Conservation (phyloP, 1,140 invertebrate genomes). For the Potamilus streckersoni region DNA sequence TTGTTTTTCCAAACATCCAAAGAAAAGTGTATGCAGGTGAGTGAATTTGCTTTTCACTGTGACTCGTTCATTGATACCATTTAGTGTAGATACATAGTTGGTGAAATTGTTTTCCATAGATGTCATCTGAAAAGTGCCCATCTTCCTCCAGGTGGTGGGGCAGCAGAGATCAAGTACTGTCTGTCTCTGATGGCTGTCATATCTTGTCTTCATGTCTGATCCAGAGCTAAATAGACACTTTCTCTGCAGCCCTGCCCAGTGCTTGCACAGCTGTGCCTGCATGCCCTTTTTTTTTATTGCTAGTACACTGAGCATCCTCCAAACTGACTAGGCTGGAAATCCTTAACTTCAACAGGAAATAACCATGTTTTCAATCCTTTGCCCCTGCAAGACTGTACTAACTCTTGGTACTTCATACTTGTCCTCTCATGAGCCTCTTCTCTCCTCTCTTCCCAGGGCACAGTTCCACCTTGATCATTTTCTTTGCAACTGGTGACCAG, state of each 20-base stretch:
- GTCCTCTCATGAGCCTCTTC: slow-evolving; percentile 19
- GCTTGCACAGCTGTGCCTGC: slow-evolving; percentile 6
- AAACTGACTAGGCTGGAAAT: slow-evolving; percentile 24
- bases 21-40: too few relatives aligned
- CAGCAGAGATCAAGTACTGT: too few relatives aligned
- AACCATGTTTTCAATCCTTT: slow-evolving; percentile 14
- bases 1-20: too few relatives aligned
- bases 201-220: neutral
- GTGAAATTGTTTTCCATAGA: neutral
- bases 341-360: slow-evolving; percentile 16
- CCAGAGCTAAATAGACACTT: slow-evolving; percentile 25
- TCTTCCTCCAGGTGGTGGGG: neutral
- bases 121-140: slow-evolving; percentile 5
- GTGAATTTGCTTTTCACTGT: too few relatives aligned
- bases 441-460: slow-evolving; percentile 10
- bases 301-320: slow-evolving; percentile 10
- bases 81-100: neutral
- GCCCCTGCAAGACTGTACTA: slow-evolving; percentile 6
- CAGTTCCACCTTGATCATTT: slow-evolving; percentile 13
- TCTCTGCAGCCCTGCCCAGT: slow-evolving; percentile 3
- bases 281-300: slow-evolving; percentile 1
- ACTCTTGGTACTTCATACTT: slow-evolving; percentile 11
- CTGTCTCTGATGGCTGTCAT: too few relatives aligned
- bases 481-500: neutral
- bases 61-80: too few relatives aligned